phyloP scores from a whole-genome alignment of 1,140 invertebrate genomes.

The Dinoponera quadriceps region DNA sequence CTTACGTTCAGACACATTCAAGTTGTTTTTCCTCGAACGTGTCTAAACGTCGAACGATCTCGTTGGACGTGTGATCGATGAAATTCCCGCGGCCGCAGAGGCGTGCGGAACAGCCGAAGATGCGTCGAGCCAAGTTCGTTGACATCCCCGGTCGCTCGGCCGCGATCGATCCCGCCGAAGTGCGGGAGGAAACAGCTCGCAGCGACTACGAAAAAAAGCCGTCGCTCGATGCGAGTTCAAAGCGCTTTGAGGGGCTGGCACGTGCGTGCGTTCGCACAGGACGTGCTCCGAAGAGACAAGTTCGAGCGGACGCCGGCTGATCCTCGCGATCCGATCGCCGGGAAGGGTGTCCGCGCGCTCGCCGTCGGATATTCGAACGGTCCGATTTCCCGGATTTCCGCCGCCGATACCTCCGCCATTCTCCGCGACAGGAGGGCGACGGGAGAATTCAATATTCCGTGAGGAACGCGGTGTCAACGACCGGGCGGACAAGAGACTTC shows the following conservation, averaged over 20 bases:
- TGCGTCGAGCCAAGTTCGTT: slow-evolving; percentile 5
- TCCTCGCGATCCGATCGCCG: slow-evolving; percentile 15
- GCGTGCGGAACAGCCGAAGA: neutral
- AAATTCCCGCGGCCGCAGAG: too few relatives aligned
- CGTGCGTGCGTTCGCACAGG: neutral
- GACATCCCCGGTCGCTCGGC: neutral
- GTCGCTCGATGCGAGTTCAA: too few relatives aligned
- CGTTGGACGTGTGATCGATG: too few relatives aligned
- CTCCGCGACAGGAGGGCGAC: neutral
- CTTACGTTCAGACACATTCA: too few relatives aligned
- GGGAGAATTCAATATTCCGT: slow-evolving; percentile 41
- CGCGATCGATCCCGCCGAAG: slow-evolving; percentile 34
- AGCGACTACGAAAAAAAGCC: neutral
- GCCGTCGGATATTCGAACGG: slow-evolving; percentile 22
- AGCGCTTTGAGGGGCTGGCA: neutral
- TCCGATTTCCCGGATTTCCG: slow-evolving; percentile 11
- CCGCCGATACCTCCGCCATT: slow-evolving; percentile 14
- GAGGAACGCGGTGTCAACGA: slow-evolving; percentile 35
- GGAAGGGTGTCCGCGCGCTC: slow-evolving; percentile 14
- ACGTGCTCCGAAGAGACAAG: slow-evolving; percentile 38
- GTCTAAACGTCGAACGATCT: too few relatives aligned
- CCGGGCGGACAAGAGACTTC: slow-evolving; percentile 17
- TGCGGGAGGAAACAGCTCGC: neutral
- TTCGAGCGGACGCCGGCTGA: slow-evolving; percentile 3
- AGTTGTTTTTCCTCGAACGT: too few relatives aligned